These are phyloP conservation scores for Eidolon helvum DNA, from an alignment of 2,113 vertebrate genomes.

Conservation along the genomic window DNA sequence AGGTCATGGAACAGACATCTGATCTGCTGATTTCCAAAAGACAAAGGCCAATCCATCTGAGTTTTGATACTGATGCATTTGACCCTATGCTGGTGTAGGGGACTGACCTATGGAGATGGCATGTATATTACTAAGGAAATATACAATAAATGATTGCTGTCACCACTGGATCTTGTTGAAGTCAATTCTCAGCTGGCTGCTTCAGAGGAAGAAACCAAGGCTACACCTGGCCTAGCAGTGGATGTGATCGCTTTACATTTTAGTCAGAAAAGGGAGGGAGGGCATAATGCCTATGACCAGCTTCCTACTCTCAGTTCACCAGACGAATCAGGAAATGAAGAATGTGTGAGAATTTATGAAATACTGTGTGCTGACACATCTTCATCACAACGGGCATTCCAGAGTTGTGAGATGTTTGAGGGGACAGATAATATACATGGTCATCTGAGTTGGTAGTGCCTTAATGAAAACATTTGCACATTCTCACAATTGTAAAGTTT, in stretches of 20 bases:
- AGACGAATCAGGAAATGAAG: constrained; percentile 84
- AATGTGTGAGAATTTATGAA: constrained; percentile 85
- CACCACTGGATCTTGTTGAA: constrained; percentile 95
- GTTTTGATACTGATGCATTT: constrained; percentile 98
- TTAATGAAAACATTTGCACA: constrained; percentile 70
- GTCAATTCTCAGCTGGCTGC: constrained; percentile 93
- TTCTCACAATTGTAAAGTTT: constrained; percentile 76
- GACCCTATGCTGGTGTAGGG: constrained; percentile 88
- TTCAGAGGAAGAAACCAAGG: constrained; percentile 88
- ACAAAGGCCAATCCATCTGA: constrained; percentile 94
- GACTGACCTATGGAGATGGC: constrained; percentile 95
- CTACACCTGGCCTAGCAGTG: constrained; percentile 90
- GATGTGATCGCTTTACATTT: constrained; percentile 94
- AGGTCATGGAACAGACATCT: constrained; percentile 96
- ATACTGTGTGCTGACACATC: neutral
- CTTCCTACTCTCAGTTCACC: constrained; percentile 89
- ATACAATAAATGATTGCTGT: constrained; percentile 96
- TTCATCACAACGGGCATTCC: constrained; percentile 67
- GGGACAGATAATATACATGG: constrained; percentile 31
- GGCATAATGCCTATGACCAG: constrained; percentile 84
- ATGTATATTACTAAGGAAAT: constrained; percentile 97
- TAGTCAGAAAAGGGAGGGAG: constrained; percentile 94
- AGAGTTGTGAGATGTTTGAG: constrained; percentile 56
- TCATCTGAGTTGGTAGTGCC: constrained; percentile 60
- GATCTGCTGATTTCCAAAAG: constrained; percentile 93